These are phyloP conservation scores for Halichoerus grypus DNA, from an alignment of 2,113 vertebrate species.

Conservation along the genomic window DNA sequence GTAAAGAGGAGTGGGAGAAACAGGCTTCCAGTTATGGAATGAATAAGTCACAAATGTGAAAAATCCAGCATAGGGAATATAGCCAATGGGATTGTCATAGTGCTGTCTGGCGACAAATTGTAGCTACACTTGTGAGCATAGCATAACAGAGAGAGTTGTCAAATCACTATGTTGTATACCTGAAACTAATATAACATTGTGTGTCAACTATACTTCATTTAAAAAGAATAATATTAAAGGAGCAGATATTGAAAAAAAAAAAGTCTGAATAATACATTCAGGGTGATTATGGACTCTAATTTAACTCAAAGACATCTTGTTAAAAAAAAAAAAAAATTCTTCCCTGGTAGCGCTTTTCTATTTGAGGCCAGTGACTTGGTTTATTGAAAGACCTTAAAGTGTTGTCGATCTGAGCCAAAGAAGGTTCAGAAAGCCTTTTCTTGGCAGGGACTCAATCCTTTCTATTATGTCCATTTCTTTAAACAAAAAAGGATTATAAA, in stretches of 20 bases:
- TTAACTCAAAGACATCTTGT: conserved; percentile 59
- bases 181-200: neutral
- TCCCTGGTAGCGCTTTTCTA: conserved; percentile 73
- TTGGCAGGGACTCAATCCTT: conserved; percentile 67
- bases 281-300: conserved; percentile 51
- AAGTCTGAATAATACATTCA: conserved; percentile 48
- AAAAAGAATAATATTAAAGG: neutral
- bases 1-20: neutral
- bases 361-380: conserved; percentile 67
- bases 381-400: conserved; percentile 74
- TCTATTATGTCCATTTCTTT: conserved; percentile 75
- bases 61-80: neutral
- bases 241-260: neutral
- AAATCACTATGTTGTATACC: neutral
- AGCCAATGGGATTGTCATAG: neutral
- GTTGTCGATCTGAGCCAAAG: conserved; percentile 43
- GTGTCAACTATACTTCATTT: neutral
- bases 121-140: neutral
- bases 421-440: conserved; percentile 72
- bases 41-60: neutral
- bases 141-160: neutral
- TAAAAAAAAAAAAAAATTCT: conserved; percentile 7
- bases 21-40: neutral
- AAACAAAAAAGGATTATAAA: conserved; percentile 74
- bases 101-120: neutral